These are phyloP conservation scores for Zoanthus gigantus DNA, from an alignment of 92 coral and sea anemone genomes.

Conservation along the genomic window DNA sequence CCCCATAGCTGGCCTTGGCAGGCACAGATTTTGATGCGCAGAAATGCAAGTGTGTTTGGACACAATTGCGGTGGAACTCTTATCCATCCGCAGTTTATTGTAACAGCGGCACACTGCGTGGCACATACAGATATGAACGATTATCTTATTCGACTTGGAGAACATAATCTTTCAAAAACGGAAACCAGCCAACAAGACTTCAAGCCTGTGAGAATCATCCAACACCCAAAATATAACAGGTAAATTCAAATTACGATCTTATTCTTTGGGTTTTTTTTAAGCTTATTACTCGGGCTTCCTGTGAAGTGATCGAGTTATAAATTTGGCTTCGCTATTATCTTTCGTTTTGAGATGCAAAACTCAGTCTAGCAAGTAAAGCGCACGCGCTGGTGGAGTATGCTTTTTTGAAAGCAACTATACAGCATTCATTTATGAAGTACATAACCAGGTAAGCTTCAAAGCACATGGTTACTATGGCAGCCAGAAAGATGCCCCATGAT, in stretches of 20 bases:
- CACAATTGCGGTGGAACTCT: constrained; percentile 35
- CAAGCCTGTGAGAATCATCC: not conserved
- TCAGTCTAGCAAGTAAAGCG: too few relatives aligned
- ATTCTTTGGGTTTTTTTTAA: too few relatives aligned
- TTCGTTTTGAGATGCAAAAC: too few relatives aligned
- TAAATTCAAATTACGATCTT: not conserved
- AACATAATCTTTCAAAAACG: constrained; percentile 3
- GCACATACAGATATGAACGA: not conserved
- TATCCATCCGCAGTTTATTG: constrained; percentile 36
- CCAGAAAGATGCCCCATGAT: too few relatives aligned
- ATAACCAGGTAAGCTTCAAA: too few relatives aligned
- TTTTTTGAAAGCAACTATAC: too few relatives aligned
- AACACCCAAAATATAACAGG: constrained; percentile 18
- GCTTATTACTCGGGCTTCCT: too few relatives aligned
- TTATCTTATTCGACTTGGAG: constrained; percentile 36
- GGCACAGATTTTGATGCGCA: constrained; percentile 7
- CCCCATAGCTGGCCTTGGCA: constrained; percentile 46
- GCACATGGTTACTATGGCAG: too few relatives aligned
- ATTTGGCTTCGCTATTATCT: too few relatives aligned
- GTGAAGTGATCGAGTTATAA: too few relatives aligned
- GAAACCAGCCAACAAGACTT: constrained; percentile 34
- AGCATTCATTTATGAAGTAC: too few relatives aligned
- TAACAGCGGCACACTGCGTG: constrained; percentile 43
- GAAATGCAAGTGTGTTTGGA: not conserved
- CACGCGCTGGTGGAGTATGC: too few relatives aligned